Conservation (phyloP, 2,888 invertebrate genomes). For the Octonoba sinensis region DNA sequence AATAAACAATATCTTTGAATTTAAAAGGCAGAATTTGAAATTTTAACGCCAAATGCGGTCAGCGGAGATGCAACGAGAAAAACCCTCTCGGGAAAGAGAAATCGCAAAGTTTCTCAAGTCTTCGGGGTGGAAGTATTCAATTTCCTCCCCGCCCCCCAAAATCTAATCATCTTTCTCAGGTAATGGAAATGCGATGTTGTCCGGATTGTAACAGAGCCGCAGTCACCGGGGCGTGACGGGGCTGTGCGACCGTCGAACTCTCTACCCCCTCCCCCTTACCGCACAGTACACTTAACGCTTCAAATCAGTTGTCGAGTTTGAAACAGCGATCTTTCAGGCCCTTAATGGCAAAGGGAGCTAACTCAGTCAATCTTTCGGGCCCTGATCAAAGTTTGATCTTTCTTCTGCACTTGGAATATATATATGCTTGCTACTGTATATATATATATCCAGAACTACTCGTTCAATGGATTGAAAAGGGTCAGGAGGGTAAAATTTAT, state of each 20-base stretch:
- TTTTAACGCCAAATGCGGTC: too few species aligned
- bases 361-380: conserved; percentile 38
- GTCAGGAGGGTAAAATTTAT: too few species aligned
- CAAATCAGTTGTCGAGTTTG: conserved; percentile 49
- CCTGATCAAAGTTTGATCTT: conserved; percentile 38
- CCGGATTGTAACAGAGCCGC: conserved; percentile 38
- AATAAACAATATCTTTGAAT: too few species aligned
- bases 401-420: background rate
- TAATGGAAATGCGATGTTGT: conserved; percentile 61
- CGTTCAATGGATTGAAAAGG: too few species aligned
- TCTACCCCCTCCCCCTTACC: background rate
- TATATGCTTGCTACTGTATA: too few species aligned
- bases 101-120: too few species aligned
- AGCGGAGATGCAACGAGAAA: too few species aligned
- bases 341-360: conserved; percentile 21
- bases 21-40: too few species aligned
- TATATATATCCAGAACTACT: too few species aligned
- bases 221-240: conserved; percentile 33
- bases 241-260: conserved; percentile 1
- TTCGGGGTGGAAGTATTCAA: conserved; percentile 1
- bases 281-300: conserved; percentile 23
- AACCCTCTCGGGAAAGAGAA: too few species aligned
- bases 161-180: conserved; percentile 54
- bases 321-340: conserved; percentile 25
- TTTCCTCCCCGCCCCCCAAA: conserved; percentile 12